Evolutionary conservation across 2,113 vertebrate genomes (phyloP).

Genomic region (Lonchura striata): DNA sequence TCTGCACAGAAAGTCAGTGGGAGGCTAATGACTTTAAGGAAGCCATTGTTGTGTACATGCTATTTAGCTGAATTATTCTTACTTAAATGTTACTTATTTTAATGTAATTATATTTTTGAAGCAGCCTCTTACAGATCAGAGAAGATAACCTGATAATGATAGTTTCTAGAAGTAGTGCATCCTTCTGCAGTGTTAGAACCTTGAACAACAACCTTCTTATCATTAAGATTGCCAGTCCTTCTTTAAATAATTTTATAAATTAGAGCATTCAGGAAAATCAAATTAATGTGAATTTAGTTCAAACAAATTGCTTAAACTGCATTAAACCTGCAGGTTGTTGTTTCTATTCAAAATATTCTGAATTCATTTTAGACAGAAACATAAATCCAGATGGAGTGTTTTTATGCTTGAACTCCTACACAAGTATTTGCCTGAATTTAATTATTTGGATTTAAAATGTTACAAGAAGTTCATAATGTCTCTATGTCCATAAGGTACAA

Average conservation of each 20-base stretch:
- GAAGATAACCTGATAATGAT: background rate
- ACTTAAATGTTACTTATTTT: background rate
- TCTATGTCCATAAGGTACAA: background rate
- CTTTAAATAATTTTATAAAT: background rate
- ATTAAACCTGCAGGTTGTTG: background rate
- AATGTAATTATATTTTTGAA: background rate
- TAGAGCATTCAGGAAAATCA: background rate
- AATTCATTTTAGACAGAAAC: background rate
- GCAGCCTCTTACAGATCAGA: background rate
- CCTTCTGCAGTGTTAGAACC: background rate
- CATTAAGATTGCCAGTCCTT: background rate
- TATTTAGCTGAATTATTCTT: background rate
- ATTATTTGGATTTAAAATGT: background rate
- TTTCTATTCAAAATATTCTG: background rate
- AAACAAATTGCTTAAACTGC: background rate
- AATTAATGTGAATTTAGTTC: background rate
- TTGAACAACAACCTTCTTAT: background rate
- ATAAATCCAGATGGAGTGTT: background rate
- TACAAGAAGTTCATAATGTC: background rate
- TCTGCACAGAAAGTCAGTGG: background rate
- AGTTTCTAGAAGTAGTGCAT: background rate
- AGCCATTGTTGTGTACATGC: background rate
- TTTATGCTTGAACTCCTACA: background rate
- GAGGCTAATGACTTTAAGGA: background rate
- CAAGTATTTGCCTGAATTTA: background rate